Evolutionary conservation across 2,113 vertebrate species (phyloP), one percentile per base, ranked within the genome.

Genomic region (Vombatus ursinus): DNA sequence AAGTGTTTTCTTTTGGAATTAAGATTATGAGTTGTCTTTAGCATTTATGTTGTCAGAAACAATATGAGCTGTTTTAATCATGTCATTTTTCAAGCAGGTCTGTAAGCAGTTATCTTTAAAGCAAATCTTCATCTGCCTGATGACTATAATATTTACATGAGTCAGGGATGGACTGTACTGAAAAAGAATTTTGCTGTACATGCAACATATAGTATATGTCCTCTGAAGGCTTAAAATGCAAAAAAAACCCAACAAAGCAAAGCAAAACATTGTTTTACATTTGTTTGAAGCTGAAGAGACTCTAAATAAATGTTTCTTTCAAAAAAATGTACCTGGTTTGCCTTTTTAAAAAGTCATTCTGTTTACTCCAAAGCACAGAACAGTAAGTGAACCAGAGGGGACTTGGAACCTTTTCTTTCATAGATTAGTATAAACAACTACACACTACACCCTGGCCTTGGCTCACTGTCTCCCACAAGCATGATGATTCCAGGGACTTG

Each of bases 291-390:
- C 8, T 97, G 49, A 97, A 97, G 96, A 96, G 97, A 97, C 93
- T 93, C 97, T 97, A 97, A 98, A 98, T 98, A 98, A 98, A 98
- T 97, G 89, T 97, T 98, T 98, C 97, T 98, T 98, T 98, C 94
- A 98, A 98, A 96, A 96, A 97, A 98, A 94, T 94, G 37, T 93
- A 90, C 0, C 97, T 97, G 97, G 95, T 95, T 98, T 91, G 96
- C 96, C 96, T 97, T 97, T 96, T 97, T 93, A 91, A 97, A 97
- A 57, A 90, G 37, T 92, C 93, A 52, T 84, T 77, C 31, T 89
- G 96, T 97, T 98, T 93, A 49, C 24, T 19, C 12, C 90, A 44
- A 84, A 44, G 68, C n/a, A 84, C 68, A 52, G 49, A 12, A 57
- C 14, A 37, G 6, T 68, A 37, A 37, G 31, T 68, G 31, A 61